Base-by-base conservation (phyloP, 2,888 invertebrate species). In the Mimumesa dahlbomi region DNA sequence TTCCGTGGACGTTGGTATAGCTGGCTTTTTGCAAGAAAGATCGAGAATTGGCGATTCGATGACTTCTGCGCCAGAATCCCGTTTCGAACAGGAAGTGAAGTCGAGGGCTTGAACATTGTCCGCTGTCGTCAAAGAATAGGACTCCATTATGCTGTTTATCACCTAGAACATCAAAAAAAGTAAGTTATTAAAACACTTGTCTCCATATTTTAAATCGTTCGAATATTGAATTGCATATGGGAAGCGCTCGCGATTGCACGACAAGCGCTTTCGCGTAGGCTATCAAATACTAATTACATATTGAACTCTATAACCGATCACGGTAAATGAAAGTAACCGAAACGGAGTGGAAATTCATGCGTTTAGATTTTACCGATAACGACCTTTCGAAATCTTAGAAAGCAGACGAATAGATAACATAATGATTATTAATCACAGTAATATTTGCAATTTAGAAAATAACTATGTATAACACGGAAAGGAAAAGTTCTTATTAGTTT, bases 1-100 rank as follows among this genome's bases (percentile, higher is more conserved):
- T 9, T 14, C 18, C 1, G 0, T 38, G 1, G 57, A 29, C 2
- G n/a, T 13, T 1, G 38, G n/a, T 0, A n/a, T 2, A 5, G 3
- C 13, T 6, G 7, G 7, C 29, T 81, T 85, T 25, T 87, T 88
- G 45, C 79, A 83, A 1, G 88, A 88, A 2, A 88, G 67, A 66
- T 88, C 88, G 3, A 88, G 54, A 0, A 82, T 73, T 7, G 83
- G 81, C 0, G 73, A 16, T 5, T 85, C 84, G 6, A 13, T 40
- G 5, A 9, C 2, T 0, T 16, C 56, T 2, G 7, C 0, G 1
- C 11, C 5, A 0, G 16, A 2, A 0, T 22, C 16, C 13, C 18
- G 49, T 25, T 49, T 75, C 16, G 21, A 0, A 29, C 5, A 13
- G 62, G 29, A 65, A 0, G 82, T 75, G 42, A 76, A 84, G 21